Evolutionary conservation across 2,113 vertebrate genomes (phyloP).

Genomic region (Tylochromis polylepis): DNA sequence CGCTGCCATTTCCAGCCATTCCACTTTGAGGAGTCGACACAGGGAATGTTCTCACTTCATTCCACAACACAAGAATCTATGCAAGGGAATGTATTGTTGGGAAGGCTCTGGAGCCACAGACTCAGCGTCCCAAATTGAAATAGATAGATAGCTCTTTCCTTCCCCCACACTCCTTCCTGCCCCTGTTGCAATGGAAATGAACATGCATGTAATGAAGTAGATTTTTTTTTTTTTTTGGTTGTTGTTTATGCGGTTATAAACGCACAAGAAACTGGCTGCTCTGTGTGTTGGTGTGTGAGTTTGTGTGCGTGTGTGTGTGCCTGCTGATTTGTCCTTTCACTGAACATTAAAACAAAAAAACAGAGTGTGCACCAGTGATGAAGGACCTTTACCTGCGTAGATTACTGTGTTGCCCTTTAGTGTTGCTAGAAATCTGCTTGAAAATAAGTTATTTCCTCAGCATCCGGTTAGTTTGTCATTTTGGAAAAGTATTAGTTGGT

Average conservation of each 20-base stretch:
- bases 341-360: background rate
- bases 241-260: constrained; percentile 29
- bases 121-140: background rate
- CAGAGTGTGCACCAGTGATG: background rate
- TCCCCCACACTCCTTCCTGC: background rate
- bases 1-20: background rate
- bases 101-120: constrained; percentile 10
- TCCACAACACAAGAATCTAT: constrained; percentile 69
- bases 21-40: background rate
- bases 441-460: constrained; percentile 39
- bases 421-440: constrained; percentile 51
- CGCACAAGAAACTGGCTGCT: constrained; percentile 46
- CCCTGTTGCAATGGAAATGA: constrained; percentile 37
- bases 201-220: constrained; percentile 66
- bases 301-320: constrained; percentile 19
- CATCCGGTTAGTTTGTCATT: constrained; percentile 30
- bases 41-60: constrained; percentile 37
- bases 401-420: constrained; percentile 20
- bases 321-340: constrained; percentile 10
- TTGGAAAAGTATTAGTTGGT: constrained; percentile 26
- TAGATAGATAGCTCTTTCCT: background rate
- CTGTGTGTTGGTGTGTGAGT: constrained; percentile 2
- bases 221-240: constrained; percentile 3
- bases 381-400: constrained; percentile 10
- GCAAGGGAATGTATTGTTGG: constrained; percentile 63